A percentile compares a stretch with the other conserved stretches of the same genome.
Evolutionary conservation across 2,797 vertebrate species (phyloP).

Genomic region (Eulemur mongoz): DNA sequence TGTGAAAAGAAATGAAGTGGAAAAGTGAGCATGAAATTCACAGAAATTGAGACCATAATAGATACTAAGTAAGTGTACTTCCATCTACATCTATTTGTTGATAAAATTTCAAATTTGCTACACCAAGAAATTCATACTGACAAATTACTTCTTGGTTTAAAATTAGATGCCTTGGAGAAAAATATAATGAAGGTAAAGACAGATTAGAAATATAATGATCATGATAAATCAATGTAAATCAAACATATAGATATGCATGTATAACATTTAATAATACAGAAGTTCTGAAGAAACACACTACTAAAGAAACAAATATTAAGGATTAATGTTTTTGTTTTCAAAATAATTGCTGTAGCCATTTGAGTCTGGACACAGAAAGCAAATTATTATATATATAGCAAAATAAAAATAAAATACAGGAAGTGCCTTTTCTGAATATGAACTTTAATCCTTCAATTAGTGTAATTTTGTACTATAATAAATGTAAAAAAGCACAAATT

Average conservation of each 20-base stretch:
- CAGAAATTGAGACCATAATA: slow-evolving; percentile 15
- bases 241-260: background rate
- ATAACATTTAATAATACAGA: slow-evolving; percentile 10
- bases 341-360: background rate
- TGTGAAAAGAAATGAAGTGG: slow-evolving; percentile 28
- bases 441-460: slow-evolving; percentile 35
- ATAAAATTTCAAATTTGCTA: slow-evolving; percentile 4
- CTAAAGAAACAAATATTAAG: background rate
- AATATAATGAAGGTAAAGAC: background rate
- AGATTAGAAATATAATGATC: background rate
- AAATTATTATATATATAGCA: background rate
- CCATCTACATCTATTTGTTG: background rate
- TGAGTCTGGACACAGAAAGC: background rate
- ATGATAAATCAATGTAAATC: background rate
- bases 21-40: slow-evolving; percentile 45
- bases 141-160: background rate
- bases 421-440: background rate
- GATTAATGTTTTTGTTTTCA: background rate
- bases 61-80: background rate
- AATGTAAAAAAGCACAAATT: background rate
- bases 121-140: background rate
- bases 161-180: background rate
- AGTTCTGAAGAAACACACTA: background rate
- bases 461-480: background rate
- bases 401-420: slow-evolving; percentile 3